These are phyloP conservation scores for Tolypeutes matacus DNA, from an alignment of 2,797 vertebrate genomes.

Conservation along the genomic window DNA sequence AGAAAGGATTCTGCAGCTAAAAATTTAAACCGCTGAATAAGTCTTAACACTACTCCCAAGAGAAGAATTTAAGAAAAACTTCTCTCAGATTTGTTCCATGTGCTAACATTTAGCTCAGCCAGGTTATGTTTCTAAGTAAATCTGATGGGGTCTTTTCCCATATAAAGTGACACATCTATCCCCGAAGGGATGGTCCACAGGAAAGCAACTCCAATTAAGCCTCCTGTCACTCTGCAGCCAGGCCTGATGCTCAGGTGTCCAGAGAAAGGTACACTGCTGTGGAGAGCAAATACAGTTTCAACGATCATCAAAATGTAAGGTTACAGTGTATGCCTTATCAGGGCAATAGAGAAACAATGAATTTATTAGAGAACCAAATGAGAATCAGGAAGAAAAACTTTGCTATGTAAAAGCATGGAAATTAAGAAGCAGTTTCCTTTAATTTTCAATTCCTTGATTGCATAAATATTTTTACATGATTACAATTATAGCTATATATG, in stretches of 20 bases:
- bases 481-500: not conserved
- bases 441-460: constrained; percentile 47
- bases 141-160: constrained; percentile 28
- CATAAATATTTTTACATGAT: constrained; percentile 8
- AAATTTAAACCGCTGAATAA: not conserved
- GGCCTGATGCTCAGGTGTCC: constrained; percentile 38
- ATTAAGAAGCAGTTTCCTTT: not conserved
- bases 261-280: constrained; percentile 40
- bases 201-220: constrained; percentile 57
- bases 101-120: constrained; percentile 24
- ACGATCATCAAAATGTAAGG: constrained; percentile 42
- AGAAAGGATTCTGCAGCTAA: constrained; percentile 27
- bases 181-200: constrained; percentile 41
- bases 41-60: not conserved
- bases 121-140: constrained; percentile 43
- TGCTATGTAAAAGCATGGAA: not conserved
- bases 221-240: constrained; percentile 52
- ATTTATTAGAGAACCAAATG: not conserved
- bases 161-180: constrained; percentile 61
- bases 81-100: constrained; percentile 14
- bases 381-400: constrained; percentile 54
- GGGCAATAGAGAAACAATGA: not conserved
- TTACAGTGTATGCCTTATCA: not conserved
- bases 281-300: constrained; percentile 45
- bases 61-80: constrained; percentile 33